Evolutionary conservation across 1,140 invertebrate genomes (phyloP).

Genomic region (Samia ricini): DNA sequence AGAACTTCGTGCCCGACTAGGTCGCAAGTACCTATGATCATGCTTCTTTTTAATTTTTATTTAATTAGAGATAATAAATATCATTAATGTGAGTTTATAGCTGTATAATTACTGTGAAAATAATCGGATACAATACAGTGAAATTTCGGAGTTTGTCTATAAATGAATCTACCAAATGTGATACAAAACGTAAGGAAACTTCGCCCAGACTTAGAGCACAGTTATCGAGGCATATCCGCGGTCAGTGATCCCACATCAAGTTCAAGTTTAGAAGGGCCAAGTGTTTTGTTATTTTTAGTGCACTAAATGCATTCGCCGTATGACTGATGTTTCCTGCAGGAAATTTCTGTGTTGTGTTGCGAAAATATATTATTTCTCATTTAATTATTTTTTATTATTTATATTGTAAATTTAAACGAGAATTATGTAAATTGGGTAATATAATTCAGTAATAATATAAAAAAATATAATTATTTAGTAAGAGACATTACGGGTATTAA

Average conservation of each 20-base stretch:
- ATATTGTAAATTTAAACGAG: too few species aligned
- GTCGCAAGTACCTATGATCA: too few species aligned
- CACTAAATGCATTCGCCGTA: slow-evolving; percentile 54
- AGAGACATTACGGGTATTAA: too few species aligned
- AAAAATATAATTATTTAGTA: too few species aligned
- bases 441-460: too few species aligned
- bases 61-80: too few species aligned
- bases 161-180: not conserved
- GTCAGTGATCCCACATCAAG: slow-evolving; percentile 58
- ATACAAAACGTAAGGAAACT: not conserved
- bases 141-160: not conserved
- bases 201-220: slow-evolving; percentile 19
- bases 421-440: too few species aligned
- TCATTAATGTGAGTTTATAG: too few species aligned
- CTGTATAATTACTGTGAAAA: not conserved
- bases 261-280: slow-evolving; percentile 61
- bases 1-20: too few species aligned
- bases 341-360: not conserved
- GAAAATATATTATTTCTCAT: not conserved
- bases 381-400: too few species aligned
- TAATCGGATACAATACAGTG: not conserved
- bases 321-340: slow-evolving; percentile 39
- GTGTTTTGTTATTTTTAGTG: slow-evolving; percentile 61
- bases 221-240: slow-evolving; percentile 22
- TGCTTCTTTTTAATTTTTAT: too few species aligned